Conservation (phyloP, 1,140 invertebrate species). For the Potamilus streckersoni region DNA sequence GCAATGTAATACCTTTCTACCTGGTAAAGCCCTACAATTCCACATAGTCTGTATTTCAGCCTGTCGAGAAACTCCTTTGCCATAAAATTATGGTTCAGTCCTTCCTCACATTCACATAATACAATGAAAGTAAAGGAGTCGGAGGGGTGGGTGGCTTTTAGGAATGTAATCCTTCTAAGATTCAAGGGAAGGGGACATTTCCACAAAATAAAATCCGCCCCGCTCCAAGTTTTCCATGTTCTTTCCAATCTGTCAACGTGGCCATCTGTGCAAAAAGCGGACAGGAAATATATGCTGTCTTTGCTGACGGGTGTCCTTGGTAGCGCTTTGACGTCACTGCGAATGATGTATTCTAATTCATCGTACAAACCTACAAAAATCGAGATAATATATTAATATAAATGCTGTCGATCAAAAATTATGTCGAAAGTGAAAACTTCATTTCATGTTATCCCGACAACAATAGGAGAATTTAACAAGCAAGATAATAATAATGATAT, state of each 20-base stretch:
- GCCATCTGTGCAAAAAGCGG: constrained; percentile 48
- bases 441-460: too few species aligned
- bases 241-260: constrained; percentile 41
- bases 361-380: constrained; percentile 42
- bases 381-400: neutral
- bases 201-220: constrained; percentile 51
- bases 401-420: too few species aligned
- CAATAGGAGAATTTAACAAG: too few species aligned
- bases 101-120: constrained; percentile 51
- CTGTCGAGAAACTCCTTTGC: constrained; percentile 48
- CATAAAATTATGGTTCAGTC: constrained; percentile 38
- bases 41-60: constrained; percentile 46
- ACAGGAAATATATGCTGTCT: constrained; percentile 50
- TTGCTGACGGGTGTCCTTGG: constrained; percentile 49
- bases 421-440: too few species aligned
- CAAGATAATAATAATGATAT: too few species aligned
- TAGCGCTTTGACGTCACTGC: constrained; percentile 41
- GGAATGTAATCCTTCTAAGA: constrained; percentile 48
- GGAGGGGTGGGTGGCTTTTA: constrained; percentile 30
- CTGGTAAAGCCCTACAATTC: constrained; percentile 49
- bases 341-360: constrained; percentile 43
- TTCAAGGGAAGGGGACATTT: constrained; percentile 50
- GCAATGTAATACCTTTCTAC: constrained; percentile 54
- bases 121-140: constrained; percentile 44
- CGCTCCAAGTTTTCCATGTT: constrained; percentile 53